Percentiles rank a stretch among this genome's conserved stretches.
phyloP scores from a whole-genome alignment of 2,113 vertebrate genomes.

The Sinosuthora webbiana region DNA sequence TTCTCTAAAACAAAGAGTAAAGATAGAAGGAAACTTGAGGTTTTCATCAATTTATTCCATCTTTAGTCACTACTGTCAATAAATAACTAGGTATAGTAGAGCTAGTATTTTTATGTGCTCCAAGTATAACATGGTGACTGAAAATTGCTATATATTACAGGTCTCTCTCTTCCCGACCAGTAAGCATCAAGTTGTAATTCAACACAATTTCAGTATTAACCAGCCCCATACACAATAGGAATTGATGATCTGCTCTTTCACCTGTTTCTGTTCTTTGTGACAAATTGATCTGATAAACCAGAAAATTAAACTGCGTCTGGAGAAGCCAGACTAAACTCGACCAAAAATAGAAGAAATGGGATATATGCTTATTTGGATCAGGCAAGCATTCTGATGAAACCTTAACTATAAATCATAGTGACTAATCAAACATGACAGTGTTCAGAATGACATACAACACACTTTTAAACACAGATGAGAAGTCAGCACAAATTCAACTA shows the following conservation, averaged over 20 bases:
- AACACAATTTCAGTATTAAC: constrained; percentile 56
- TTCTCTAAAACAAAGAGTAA: constrained; percentile 16
- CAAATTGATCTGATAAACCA: constrained; percentile 69
- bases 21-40: neutral
- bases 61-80: neutral
- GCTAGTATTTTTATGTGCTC: neutral
- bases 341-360: constrained; percentile 9
- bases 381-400: constrained; percentile 57
- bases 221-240: constrained; percentile 37
- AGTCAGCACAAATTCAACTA: neutral
- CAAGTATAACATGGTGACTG: neutral
- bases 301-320: constrained; percentile 67
- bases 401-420: constrained; percentile 25
- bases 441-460: neutral
- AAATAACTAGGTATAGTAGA: neutral
- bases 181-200: constrained; percentile 52
- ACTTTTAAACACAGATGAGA: neutral
- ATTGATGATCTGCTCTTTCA: constrained; percentile 72
- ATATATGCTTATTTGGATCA: constrained; percentile 43
- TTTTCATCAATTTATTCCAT: neutral
- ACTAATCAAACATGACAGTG: constrained; percentile 35
- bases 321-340: constrained; percentile 53
- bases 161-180: neutral
- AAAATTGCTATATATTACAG: constrained; percentile 19
- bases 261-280: constrained; percentile 42